Percentiles rank a stretch among this genome's conserved stretches.
phyloP scores from a whole-genome alignment of 2,113 vertebrate species.

The Pogona vitticeps region DNA sequence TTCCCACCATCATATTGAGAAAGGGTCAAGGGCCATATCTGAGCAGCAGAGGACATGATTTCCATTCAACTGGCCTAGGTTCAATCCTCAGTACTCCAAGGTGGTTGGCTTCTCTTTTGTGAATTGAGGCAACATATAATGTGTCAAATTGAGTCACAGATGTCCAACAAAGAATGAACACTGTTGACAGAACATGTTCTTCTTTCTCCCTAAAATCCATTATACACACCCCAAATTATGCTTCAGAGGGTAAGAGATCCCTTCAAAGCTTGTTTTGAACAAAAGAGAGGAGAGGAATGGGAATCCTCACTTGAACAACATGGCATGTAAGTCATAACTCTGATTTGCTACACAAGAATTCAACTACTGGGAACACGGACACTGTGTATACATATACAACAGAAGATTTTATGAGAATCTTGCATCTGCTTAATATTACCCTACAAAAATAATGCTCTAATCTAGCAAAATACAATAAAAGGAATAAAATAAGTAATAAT shows the following conservation, averaged over 20 bases:
- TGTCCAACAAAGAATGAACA: not conserved
- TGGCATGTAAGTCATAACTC: not conserved
- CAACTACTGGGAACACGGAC: not conserved
- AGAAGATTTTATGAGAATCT: not conserved
- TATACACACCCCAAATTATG: not conserved
- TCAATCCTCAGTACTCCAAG: too few species aligned
- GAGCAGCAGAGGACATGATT: not conserved
- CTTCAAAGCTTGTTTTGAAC: not conserved
- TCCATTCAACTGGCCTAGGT: not conserved
- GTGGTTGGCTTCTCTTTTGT: too few species aligned
- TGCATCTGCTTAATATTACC: too few species aligned
- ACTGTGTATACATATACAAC: not conserved
- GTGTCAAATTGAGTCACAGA: not conserved
- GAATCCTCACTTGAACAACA: too few species aligned
- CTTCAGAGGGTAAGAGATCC: not conserved
- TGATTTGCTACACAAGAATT: not conserved
- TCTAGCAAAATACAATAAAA: not conserved
- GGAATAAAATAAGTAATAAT: conserved; percentile 31
- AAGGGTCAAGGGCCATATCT: not conserved
- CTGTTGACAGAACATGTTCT: not conserved
- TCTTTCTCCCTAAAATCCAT: too few species aligned
- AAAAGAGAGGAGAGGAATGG: not conserved
- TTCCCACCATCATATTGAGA: not conserved
- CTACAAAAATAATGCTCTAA: not conserved
- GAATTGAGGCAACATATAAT: too few species aligned